Conservation (phyloP, 2,113 vertebrate genomes). For the Regulus satrapa region DNA sequence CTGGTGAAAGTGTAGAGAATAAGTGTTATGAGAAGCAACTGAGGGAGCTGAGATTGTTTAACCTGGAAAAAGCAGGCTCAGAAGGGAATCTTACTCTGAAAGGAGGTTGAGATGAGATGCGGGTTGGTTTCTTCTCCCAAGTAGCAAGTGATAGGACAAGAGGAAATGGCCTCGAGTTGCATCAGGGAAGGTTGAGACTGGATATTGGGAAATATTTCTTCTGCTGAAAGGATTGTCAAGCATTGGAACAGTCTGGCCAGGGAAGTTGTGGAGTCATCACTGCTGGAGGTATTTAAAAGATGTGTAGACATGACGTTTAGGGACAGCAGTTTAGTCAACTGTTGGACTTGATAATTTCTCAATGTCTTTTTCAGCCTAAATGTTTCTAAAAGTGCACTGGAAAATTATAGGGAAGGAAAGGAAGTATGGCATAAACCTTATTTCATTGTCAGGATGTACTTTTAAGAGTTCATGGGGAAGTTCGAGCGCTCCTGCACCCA, state of each 20-base stretch:
- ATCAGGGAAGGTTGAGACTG: neutral
- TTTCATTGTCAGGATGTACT: neutral
- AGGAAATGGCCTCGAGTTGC: neutral
- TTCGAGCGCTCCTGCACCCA: neutral
- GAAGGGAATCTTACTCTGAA: neutral
- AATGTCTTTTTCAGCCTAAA: neutral
- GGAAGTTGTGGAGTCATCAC: neutral
- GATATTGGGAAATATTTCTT: neutral
- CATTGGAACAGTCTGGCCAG: neutral
- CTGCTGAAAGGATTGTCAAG: neutral
- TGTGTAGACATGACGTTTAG: neutral
- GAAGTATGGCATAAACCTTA: neutral
- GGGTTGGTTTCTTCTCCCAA: neutral
- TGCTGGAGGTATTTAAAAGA: neutral
- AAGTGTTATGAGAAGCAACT: neutral
- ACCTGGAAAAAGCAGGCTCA: neutral
- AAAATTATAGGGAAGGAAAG: rapidly evolving
- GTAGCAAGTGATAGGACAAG: neutral
- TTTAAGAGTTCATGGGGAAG: neutral
- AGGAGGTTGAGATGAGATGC: neutral
- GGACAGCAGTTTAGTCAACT: neutral
- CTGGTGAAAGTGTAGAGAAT: neutral
- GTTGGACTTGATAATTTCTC: neutral
- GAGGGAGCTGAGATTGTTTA: neutral
- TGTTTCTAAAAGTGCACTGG: neutral